Base-by-base conservation (phyloP, 2,113 vertebrate genomes). In the Motacilla alba region DNA sequence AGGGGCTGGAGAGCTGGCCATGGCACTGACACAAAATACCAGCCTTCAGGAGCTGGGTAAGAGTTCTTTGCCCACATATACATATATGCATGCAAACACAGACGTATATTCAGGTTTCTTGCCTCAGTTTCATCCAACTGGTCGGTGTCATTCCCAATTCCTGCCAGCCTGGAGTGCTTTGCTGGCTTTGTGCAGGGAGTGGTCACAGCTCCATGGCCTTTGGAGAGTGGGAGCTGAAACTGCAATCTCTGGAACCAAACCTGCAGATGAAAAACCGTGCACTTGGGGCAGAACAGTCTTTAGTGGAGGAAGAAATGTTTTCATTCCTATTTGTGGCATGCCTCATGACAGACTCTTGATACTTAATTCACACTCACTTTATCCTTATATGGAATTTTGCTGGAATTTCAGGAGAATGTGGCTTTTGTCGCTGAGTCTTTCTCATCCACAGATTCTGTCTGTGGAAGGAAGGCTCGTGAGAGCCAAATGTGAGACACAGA, bases 31-130 rank as follows among this genome's bases (percentile, higher is more conserved):
- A 93, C 93, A 91, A 49, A 99, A 99, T 44, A 13, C 70, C 81
- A 95, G 91, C 11, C 97, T 99, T 26, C 98, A 98, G 96, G 98
- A 98, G 76, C 96, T 99, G n/a, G 99, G 99, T 99, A 96, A 98
- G 97, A 67, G 9, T 56, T 74, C 64, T 50, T 53, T 49, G 30
- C 44, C 46, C 16, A 4, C 2, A 1, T 35, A 3, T 27, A 2
- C 3, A 1, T 31, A 5, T 0, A 3, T 3, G 6, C 7, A 0
- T 2, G 3, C 50, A 23, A 3, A 12, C 44, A 20, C 30, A 17
- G 4, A 0, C 12, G 0, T 21, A 4, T 58, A 15, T 37, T 82
- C 20, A 43, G 24, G 9, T 49, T 78, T 8, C 1, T 55, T 75
- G 37, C 39, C 26, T 39, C 21, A 14, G 0, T 63, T 41, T 43